Conservation (phyloP, 2,113 vertebrate genomes). For the Motacilla tschutschensis region DNA sequence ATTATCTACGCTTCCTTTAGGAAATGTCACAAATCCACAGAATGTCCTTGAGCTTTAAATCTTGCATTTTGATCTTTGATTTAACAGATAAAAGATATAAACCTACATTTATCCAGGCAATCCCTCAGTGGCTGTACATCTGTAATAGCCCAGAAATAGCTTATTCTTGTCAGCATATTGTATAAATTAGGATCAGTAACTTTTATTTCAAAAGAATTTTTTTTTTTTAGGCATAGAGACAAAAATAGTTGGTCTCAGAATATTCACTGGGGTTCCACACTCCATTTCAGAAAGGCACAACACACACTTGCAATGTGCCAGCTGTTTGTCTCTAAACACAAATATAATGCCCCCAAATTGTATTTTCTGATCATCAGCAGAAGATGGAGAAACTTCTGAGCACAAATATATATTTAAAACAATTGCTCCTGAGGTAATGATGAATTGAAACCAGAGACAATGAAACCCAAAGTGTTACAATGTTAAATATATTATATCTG, state of each 20-base stretch:
- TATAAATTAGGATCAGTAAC: neutral
- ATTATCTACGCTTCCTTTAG: conserved; percentile 20
- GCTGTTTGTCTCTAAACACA: neutral
- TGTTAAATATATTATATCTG: neutral
- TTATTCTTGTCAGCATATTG: neutral
- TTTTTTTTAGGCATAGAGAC: neutral
- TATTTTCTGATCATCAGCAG: neutral
- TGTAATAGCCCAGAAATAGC: neutral
- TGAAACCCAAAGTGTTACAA: neutral
- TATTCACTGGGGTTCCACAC: neutral
- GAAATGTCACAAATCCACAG: conserved; percentile 44
- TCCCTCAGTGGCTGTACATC: neutral
- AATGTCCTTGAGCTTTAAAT: conserved; percentile 47
- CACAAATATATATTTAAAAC: neutral
- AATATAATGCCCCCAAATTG: neutral
- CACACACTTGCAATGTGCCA: neutral
- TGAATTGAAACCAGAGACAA: neutral
- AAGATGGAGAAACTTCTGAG: neutral
- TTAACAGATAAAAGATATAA: conserved; percentile 41
- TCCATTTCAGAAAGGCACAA: neutral
- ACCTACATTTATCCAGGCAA: conserved; percentile 6
- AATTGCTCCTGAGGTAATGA: neutral
- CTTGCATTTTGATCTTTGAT: conserved; percentile 39
- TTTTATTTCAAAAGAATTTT: neutral
- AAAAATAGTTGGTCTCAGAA: neutral